These are phyloP conservation scores for Noctilio leporinus DNA, from an alignment of 2,113 vertebrate genomes.

Conservation along the genomic window DNA sequence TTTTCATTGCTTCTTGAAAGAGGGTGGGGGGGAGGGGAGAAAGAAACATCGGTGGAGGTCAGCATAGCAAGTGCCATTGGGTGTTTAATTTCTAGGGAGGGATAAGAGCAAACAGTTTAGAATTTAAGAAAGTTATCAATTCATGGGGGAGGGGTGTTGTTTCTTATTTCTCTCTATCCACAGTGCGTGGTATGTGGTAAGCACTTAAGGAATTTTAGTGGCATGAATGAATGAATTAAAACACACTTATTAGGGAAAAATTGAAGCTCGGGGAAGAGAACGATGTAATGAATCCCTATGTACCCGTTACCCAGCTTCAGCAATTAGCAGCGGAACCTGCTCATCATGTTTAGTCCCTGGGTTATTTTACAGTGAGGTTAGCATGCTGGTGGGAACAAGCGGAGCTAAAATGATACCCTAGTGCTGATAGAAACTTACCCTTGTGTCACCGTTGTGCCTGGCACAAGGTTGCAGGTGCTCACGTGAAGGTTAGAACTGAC, in stretches of 20 bases:
- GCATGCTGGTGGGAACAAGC: accelerated
- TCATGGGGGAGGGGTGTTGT: background rate
- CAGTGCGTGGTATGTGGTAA: background rate
- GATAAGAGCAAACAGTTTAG: background rate
- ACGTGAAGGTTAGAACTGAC: background rate
- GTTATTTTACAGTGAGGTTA: background rate
- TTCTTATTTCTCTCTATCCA: background rate
- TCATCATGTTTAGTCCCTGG: background rate
- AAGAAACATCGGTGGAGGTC: background rate
- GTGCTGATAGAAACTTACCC: background rate
- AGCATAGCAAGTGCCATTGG: background rate
- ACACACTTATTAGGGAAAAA: background rate
- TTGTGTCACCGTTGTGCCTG: accelerated
- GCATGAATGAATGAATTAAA: background rate
- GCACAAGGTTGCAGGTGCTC: background rate
- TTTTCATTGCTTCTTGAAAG: background rate
- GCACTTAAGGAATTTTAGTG: background rate
- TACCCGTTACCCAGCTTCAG: background rate
- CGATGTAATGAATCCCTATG: background rate
- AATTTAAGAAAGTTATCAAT: background rate
- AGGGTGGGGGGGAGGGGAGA: background rate
- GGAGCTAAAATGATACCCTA: background rate
- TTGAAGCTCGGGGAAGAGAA: background rate
- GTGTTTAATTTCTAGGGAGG: background rate
- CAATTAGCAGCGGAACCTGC: background rate